These are phyloP conservation scores for Phylloscopus collybita DNA, from an alignment of 2,797 vertebrate species.

Conservation along the genomic window DNA sequence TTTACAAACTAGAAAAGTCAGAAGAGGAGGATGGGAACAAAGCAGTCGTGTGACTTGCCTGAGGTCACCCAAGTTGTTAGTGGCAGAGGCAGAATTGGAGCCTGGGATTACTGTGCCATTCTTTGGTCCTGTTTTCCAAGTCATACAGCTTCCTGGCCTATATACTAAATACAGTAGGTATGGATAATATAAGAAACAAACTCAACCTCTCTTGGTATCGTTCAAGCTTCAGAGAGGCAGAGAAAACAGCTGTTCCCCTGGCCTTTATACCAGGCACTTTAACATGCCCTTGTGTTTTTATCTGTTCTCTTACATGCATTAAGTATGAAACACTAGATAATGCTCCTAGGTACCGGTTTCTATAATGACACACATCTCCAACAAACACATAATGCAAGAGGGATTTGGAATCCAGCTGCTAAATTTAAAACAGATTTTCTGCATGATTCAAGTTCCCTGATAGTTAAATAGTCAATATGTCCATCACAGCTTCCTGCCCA, in stretches of 20 bases:
- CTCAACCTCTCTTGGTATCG: background rate
- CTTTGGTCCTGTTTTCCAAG: background rate
- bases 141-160: background rate
- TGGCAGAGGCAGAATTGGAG: background rate
- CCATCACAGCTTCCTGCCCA: background rate
- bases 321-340: background rate
- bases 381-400: background rate
- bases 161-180: background rate
- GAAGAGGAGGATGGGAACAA: background rate
- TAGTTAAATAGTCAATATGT: background rate
- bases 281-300: background rate
- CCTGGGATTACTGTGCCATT: background rate
- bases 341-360: background rate
- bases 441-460: background rate
- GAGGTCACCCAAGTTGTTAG: background rate
- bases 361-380: background rate
- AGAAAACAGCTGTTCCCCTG: background rate
- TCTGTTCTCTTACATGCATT: background rate
- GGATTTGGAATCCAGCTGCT: background rate
- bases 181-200: background rate
- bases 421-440: background rate
- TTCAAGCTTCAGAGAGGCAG: background rate
- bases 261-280: background rate
- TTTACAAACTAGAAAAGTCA: slow-evolving; percentile 15
- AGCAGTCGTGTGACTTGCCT: background rate